Base-by-base conservation (phyloP, 2,888 invertebrate species). In the Nemapogon koenigi region DNA sequence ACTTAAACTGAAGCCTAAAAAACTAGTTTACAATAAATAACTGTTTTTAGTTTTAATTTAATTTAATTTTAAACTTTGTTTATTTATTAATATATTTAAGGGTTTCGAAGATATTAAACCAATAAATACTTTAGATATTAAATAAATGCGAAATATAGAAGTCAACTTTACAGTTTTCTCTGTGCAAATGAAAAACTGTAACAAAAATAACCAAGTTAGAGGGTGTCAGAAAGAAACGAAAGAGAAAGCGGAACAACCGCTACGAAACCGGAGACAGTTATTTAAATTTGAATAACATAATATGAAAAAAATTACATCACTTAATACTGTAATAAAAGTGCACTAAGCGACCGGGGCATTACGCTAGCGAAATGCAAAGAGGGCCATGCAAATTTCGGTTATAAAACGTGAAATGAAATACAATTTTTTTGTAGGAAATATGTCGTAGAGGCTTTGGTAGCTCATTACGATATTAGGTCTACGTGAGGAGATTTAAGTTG, bases 211-310 rank as follows among this genome's bases (percentile, higher is more conserved):
- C 59, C 62, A 65, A 72, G 72, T 71, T 70, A 53, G 59, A 57
- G 70, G 68, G 71, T 65, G 70, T 61, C 61, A 64, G 66, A 71
- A 76, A 71, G 67, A 72, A 70, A 67, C 59, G 61, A 59, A 57
- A 62, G 55, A 60, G 63, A 64, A 63, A 67, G 60, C 62, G 61
- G 64, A 59, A 68, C 64, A 62, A 62, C 55, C 54, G 57, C 59
- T 53, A 64, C 75, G 76, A 71, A 72, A 75, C 70, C 65, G 70
- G 72, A 80, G 80, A 80, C 80, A 81, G 80, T 81, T 80, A 81
- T 80, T 81, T 79, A 81, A 81, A 81, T 81, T 81, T 81, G 75
- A 80, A 80, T 80, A 80, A 79, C 78, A 80, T 80, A 76, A 80
- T 76, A 79, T 75, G 76, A 65, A 79, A 80, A 78, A 81, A 81